These are phyloP conservation scores for Macrosteles quadrilineatus DNA, from an alignment of 1,140 invertebrate genomes.

Conservation along the genomic window DNA sequence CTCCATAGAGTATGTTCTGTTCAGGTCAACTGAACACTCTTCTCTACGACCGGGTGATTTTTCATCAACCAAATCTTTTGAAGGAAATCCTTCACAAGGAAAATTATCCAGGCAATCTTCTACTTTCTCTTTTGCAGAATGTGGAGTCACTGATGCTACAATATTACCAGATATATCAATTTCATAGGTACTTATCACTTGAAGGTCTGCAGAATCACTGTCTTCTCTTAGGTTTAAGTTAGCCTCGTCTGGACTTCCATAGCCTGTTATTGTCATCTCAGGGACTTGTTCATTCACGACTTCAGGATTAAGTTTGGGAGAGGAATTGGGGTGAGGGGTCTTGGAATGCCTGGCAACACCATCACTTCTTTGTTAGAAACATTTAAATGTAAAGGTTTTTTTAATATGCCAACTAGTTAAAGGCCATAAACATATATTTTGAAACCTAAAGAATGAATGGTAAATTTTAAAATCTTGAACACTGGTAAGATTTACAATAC, in stretches of 20 bases:
- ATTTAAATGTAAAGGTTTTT: too few relatives aligned
- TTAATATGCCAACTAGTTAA: too few relatives aligned
- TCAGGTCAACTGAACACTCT: not conserved
- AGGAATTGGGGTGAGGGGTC: not conserved
- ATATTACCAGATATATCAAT: constrained; percentile 1
- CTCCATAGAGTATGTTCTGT: not conserved
- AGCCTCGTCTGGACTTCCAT: not conserved
- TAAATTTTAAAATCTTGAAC: too few relatives aligned
- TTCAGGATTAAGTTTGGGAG: constrained; percentile 1
- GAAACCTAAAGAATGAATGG: too few relatives aligned
- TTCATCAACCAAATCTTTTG: too few relatives aligned
- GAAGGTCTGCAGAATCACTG: not conserved
- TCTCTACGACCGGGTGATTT: too few relatives aligned
- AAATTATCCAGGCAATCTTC: too few relatives aligned
- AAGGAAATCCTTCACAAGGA: too few relatives aligned
- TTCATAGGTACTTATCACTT: constrained; percentile 9
- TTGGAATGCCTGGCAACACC: not conserved
- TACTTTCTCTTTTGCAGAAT: not conserved
- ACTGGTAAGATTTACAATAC: too few relatives aligned
- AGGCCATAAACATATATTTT: too few relatives aligned
- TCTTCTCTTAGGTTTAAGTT: not conserved
- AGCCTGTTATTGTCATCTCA: not conserved
- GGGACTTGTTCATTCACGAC: not conserved
- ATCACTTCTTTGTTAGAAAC: not conserved
- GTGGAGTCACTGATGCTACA: not conserved